Percentiles rank a stretch among this genome's conserved stretches.
phyloP scores from a whole-genome alignment of 1,140 invertebrate species.

The Cheumatopsyche charites region DNA sequence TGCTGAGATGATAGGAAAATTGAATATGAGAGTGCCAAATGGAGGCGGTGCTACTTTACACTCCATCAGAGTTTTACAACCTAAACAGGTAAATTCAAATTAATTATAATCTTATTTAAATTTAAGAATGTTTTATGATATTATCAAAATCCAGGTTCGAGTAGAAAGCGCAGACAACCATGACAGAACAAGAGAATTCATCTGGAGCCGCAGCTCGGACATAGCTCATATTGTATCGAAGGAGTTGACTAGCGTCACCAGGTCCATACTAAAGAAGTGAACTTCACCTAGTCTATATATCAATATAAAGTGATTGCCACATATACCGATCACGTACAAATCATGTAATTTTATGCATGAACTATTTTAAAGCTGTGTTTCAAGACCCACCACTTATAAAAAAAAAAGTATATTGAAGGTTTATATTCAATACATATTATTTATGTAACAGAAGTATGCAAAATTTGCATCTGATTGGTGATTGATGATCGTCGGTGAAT shows the following conservation, averaged over 20 bases:
- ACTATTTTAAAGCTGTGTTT: neutral
- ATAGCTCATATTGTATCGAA: conserved; percentile 82
- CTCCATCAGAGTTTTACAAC: conserved; percentile 81
- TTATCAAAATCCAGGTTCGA: conserved; percentile 69
- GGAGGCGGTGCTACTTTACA: conserved; percentile 78
- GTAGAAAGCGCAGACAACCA: conserved; percentile 81
- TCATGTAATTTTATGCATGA: neutral
- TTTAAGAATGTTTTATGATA: neutral
- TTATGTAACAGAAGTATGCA: conserved; percentile 25
- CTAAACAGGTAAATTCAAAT: conserved; percentile 72
- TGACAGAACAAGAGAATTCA: conserved; percentile 79
- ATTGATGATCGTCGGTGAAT: conserved; percentile 9
- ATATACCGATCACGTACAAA: conserved; percentile 7
- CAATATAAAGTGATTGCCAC: conserved; percentile 24
- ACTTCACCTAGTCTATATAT: conserved; percentile 26
- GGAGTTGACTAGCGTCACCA: conserved; percentile 76
- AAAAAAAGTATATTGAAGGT: neutral
- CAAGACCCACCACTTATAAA: conserved; percentile 13
- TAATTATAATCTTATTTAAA: conserved; percentile 5
- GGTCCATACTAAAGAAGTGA: conserved; percentile 69
- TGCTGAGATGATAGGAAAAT: conserved; percentile 80
- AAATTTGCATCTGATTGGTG: conserved; percentile 11
- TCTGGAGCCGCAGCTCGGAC: conserved; percentile 79
- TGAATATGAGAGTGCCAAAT: conserved; percentile 76
- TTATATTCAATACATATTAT: neutral